phyloP scores from a whole-genome alignment of 53 echinoderm and acorn worm genomes.

The Pentamera pediparva region DNA sequence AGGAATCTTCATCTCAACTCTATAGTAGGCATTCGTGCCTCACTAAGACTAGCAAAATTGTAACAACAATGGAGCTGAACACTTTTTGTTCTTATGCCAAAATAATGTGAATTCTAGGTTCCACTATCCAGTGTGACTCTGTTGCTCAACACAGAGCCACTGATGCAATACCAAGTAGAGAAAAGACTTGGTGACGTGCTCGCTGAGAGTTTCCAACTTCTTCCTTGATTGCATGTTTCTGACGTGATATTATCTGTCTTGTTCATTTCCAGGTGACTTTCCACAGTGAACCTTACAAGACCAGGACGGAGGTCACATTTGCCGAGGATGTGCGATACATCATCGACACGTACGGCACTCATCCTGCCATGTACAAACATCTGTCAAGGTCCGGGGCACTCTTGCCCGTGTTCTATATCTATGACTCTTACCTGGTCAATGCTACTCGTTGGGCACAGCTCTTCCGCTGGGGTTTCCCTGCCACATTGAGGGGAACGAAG shows the following conservation, averaged over 20 bases:
- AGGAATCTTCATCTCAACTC: too few species aligned
- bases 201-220: background rate
- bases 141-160: background rate
- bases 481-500: conserved; percentile 55
- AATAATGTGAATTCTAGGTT: too few species aligned
- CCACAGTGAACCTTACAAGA: conserved; percentile 93
- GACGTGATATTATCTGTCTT: background rate
- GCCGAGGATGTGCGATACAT: conserved; percentile 73
- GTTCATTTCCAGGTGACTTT: conserved; percentile 61
- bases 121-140: too few species aligned
- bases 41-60: too few species aligned
- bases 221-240: background rate
- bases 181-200: background rate
- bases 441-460: conserved; percentile 62
- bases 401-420: conserved; percentile 74
- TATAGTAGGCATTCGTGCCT: too few species aligned
- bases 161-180: background rate
- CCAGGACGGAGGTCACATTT: conserved; percentile 57
- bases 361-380: conserved; percentile 62
- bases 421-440: conserved; percentile 76
- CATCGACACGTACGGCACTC: conserved; percentile 63
- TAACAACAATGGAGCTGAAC: background rate
- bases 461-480: conserved; percentile 38
- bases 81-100: background rate
- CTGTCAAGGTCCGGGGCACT: conserved; percentile 29